A percentile compares a stretch with the other conserved stretches of the same genome.
phyloP scores from a whole-genome alignment of 2,797 vertebrate genomes.

The Huso huso region DNA sequence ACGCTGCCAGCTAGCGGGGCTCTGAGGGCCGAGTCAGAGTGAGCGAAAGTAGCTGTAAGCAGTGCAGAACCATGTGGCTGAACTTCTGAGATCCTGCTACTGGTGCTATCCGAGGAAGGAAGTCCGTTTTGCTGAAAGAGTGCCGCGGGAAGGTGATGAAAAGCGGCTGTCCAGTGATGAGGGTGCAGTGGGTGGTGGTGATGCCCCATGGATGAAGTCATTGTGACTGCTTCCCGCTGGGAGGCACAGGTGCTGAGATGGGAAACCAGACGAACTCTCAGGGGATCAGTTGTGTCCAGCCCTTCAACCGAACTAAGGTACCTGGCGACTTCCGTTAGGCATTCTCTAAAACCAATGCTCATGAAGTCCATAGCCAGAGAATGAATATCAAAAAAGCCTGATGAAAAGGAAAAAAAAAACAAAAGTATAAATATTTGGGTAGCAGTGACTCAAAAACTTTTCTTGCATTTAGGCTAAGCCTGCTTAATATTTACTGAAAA shows the following conservation, averaged over 20 bases:
- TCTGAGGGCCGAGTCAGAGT: constrained; percentile 62
- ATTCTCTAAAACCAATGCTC: constrained; percentile 90
- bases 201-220: constrained; percentile 65
- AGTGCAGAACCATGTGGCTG: constrained; percentile 53
- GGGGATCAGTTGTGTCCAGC: constrained; percentile 73
- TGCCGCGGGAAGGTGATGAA: constrained; percentile 67
- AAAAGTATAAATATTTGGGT: no score
- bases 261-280: constrained; percentile 75
- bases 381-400: constrained; percentile 80
- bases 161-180: constrained; percentile 72
- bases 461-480: no score
- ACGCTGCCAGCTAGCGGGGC: constrained; percentile 55
- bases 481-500: no score
- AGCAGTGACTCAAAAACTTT: no score
- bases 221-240: constrained; percentile 68
- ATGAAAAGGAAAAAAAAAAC: neutral
- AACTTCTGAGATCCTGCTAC: constrained; percentile 51
- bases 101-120: constrained; percentile 45
- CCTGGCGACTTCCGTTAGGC: constrained; percentile 77
- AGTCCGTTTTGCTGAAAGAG: constrained; percentile 65
- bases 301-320: constrained; percentile 81
- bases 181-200: constrained; percentile 62
- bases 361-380: constrained; percentile 93
- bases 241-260: constrained; percentile 82
- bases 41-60: constrained; percentile 66